Evolutionary conservation across 2,113 vertebrate species (phyloP).

Genomic region (Spheniscus mendiculus): DNA sequence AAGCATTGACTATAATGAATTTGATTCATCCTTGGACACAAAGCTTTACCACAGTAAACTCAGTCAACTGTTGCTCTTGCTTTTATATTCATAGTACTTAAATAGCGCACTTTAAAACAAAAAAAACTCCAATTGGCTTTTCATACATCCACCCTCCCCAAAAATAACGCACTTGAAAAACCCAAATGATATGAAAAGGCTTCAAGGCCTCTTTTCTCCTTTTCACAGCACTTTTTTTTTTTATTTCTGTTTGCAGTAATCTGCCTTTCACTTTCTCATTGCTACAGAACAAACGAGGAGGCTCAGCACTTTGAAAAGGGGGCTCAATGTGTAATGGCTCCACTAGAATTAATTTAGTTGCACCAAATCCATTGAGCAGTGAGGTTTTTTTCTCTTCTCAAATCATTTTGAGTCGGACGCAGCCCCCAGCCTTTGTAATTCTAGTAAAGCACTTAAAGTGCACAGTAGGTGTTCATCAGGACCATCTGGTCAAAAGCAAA

Average conservation of each 20-base stretch:
- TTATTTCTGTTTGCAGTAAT: constrained; percentile 89
- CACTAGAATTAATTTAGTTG: constrained; percentile 90
- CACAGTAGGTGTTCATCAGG: constrained; percentile 99
- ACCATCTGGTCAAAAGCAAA: constrained; percentile 98
- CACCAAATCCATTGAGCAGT: constrained; percentile 86
- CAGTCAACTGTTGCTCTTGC: constrained; percentile 88
- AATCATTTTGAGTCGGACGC: constrained; percentile 90
- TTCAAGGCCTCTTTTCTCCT: constrained; percentile 87
- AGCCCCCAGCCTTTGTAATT: constrained; percentile 98
- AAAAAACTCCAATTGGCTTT: constrained; percentile 87
- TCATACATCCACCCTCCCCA: constrained; percentile 84
- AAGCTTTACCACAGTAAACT: constrained; percentile 86
- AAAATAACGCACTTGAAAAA: constrained; percentile 89
- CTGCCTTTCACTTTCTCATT: constrained; percentile 90
- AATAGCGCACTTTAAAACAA: constrained; percentile 87
- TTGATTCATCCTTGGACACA: constrained; percentile 84
- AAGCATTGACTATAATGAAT: constrained; percentile 83
- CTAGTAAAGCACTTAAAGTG: constrained; percentile 99
- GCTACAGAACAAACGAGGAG: constrained; percentile 89
- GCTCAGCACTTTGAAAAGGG: constrained; percentile 87
- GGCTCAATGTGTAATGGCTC: constrained; percentile 86
- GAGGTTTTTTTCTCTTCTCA: constrained; percentile 76
- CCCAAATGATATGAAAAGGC: constrained; percentile 87
- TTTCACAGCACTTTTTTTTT: constrained; percentile 80
- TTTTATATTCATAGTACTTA: constrained; percentile 86